Evolutionary conservation across 1,140 invertebrate genomes (phyloP), one percentile per base, ranked within the genome.

Genomic region (Zaprionus ornatus): DNA sequence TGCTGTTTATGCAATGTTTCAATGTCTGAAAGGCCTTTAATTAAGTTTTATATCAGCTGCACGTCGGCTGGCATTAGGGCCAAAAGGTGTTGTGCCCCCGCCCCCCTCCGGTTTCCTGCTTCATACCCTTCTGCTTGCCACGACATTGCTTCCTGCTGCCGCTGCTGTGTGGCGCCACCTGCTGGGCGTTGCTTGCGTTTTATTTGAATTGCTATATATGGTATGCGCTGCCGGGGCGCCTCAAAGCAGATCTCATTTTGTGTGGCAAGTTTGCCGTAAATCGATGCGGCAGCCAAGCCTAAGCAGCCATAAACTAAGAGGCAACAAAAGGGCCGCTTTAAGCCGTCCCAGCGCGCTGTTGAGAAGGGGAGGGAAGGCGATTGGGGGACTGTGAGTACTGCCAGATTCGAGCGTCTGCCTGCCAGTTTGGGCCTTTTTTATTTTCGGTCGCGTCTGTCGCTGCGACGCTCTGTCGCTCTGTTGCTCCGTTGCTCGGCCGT

Each of bases 231-330:
- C 66, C 79, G 83, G 64, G 81, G 69, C 60, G 76, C 77, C 84
- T 80, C 78, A 80, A 67, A 67, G 69, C 70, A 77, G 63, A 67
- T 63, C 63, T 66, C 57, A 66, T 72, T 72, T 73, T 79, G 76
- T 79, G 70, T 61, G 76, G 71, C 76, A 87, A 86, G 82, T 86
- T 87, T 87, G 84, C 66, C 80, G 80, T 88, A 86, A 86, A 86
- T 86, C 83, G 84, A 87, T 87, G 80, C 83, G 84, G 80, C 83
- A 87, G 77, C 77, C 69, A 83, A n/a, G 69, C 56, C 74, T 62
- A 72, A 83, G 83, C 84, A 83, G 81, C 79, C 77, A 88, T 88
- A 87, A 87, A 86, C 67, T 76, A 85, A 50, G 77, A 70, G 74
- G 63, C 74, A 71, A 63, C 82, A 70, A 74, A 76, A 55, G 67